Evolutionary conservation across 2,888 invertebrate genomes (phyloP), one percentile per base, ranked within the genome.

Genomic region (Galeopsomyia nigrocyanea): DNA sequence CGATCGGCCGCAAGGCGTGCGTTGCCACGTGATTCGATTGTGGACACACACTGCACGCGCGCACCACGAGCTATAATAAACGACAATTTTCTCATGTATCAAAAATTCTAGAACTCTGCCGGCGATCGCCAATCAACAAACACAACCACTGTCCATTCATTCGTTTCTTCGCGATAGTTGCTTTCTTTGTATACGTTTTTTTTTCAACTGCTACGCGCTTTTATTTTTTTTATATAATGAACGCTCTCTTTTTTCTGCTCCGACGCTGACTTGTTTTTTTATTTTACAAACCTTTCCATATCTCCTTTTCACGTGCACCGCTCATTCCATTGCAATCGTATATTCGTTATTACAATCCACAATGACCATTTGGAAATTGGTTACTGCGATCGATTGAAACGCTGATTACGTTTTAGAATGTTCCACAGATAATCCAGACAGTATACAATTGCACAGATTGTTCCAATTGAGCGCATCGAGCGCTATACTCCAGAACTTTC

Each of bases 401-500:
- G 39, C 10, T n/a, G n/a, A n/a, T n/a, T n/a, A 13, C 50, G 17
- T 58, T 58, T 3, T 39, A 21, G 26, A 53, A 13, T 26, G 16
- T 53, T 60, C 7, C 19, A 19, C 65, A n/a, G 22, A 65, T 65
- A 46, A 55, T 51, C 39, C 17, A 60, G 50, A 63, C 51, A 22
- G n/a, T 21, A 5, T 56, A 56, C 58, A 70, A 70, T 70, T 58
- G 62, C 73, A 75, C 73, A 79, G 77, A 79, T 76, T 77, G 73
- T 78, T 79, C 76, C 78, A 77, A 78, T 79, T 73, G 78, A 78
- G 74, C 73, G 74, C 71, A 76, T 76, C 76, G 66, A 69, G 71
- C 70, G 74, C 61, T n/a, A n/a, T n/a, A n/a, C 71, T 79, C 79
- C 77, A 75, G 79, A 79, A 79, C 78, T 77, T 79, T 79, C 77